phyloP scores from a whole-genome alignment of 2,888 invertebrate species.

The Meghimatium bilineatum region DNA sequence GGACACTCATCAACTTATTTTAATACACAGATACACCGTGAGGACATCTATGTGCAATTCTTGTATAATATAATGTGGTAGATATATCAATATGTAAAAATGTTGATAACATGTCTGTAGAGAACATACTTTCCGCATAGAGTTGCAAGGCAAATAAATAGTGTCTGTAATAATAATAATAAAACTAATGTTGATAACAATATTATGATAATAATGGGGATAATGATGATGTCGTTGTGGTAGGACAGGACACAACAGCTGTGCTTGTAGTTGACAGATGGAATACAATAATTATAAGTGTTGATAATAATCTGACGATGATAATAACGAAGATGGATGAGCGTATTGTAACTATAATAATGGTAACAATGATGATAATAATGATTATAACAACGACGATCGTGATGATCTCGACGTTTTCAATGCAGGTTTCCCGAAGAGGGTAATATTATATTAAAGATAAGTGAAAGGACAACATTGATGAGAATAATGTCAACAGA shows the following conservation, averaged over 20 bases:
- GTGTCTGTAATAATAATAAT: too few species aligned
- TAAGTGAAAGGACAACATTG: not conserved
- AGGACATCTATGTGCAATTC: too few species aligned
- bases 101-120: too few species aligned
- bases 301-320: constrained; percentile 51
- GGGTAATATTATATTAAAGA: not conserved
- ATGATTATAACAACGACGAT: constrained; percentile 48
- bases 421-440: constrained; percentile 41
- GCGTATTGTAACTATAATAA: not conserved
- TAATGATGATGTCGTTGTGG: constrained; percentile 34
- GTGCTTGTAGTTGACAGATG: too few species aligned
- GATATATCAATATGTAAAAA: too few species aligned
- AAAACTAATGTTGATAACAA: too few species aligned
- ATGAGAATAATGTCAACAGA: not conserved
- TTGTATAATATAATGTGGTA: too few species aligned
- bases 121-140: too few species aligned
- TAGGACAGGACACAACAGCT: too few species aligned
- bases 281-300: constrained; percentile 47
- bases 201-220: not conserved
- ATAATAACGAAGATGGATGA: constrained; percentile 48
- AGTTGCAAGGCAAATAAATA: too few species aligned
- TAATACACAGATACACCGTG: too few species aligned
- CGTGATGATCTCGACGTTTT: constrained; percentile 48
- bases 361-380: constrained; percentile 44
- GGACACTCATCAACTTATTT: too few species aligned